These are phyloP conservation scores for Triplophysa dalaica DNA, from an alignment of 2,113 vertebrate species.

Conservation along the genomic window DNA sequence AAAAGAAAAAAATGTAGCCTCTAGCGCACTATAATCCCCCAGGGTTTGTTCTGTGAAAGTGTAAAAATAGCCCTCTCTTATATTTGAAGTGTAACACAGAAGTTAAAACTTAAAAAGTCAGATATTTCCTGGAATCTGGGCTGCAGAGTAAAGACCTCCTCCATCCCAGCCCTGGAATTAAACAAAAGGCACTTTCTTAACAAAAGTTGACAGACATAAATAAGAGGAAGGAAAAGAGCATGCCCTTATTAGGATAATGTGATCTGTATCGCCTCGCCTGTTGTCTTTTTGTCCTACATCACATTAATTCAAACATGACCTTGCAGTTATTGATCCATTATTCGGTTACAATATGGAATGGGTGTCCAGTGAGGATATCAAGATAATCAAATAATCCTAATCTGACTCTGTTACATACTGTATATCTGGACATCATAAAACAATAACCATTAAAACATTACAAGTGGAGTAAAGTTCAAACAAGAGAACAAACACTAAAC, in stretches of 20 bases:
- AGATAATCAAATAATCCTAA: slow-evolving; percentile 37
- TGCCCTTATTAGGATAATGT: slow-evolving; percentile 29
- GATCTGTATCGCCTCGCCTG: neutral
- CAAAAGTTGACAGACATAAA: too few relatives aligned
- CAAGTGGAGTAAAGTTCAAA: slow-evolving; percentile 18
- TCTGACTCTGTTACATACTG: slow-evolving; percentile 13
- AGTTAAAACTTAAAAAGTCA: neutral
- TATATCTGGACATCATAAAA: slow-evolving; percentile 39
- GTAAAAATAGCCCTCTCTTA: neutral
- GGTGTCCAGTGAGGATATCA: slow-evolving; percentile 32
- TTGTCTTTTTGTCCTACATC: slow-evolving; percentile 30
- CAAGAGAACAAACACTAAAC: neutral
- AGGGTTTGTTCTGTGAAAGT: neutral
- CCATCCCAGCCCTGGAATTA: neutral
- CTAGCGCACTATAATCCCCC: neutral
- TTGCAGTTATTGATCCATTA: slow-evolving; percentile 48
- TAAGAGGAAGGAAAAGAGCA: neutral
- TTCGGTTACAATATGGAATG: slow-evolving; percentile 50
- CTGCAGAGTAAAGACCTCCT: too few relatives aligned
- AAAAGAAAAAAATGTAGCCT: neutral
- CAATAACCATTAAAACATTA: slow-evolving; percentile 38
- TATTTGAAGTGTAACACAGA: neutral
- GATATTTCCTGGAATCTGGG: neutral
- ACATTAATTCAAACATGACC: slow-evolving; percentile 36
- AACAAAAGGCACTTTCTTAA: too few relatives aligned